A percentile compares a stretch with the other conserved stretches of the same genome.
phyloP scores from a whole-genome alignment of 2,797 vertebrate species.

The Falco concolor region DNA sequence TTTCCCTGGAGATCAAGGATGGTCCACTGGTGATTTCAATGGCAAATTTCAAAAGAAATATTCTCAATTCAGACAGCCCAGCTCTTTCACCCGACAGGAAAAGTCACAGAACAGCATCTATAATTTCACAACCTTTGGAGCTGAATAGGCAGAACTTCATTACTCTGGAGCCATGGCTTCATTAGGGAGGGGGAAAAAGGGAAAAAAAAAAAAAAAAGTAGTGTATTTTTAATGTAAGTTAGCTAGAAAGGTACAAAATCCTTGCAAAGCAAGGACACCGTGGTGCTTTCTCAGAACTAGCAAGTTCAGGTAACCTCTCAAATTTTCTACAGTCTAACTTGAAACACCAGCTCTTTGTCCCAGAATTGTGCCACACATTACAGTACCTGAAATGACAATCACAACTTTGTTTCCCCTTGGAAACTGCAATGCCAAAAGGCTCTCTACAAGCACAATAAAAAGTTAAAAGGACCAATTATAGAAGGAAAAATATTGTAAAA shows the following conservation, averaged over 20 bases:
- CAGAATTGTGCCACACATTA: not conserved
- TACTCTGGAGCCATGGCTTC: not conserved
- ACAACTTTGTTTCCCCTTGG: not conserved
- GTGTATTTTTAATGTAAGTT: not conserved
- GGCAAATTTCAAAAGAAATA: not conserved
- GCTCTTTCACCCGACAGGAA: not conserved
- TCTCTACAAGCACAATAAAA: not conserved
- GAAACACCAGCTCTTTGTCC: slow-evolving; percentile 8
- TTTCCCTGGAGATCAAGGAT: not conserved
- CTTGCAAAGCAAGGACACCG: not conserved
- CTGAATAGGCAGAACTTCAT: not conserved
- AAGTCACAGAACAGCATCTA: not conserved
- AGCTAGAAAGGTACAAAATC: not conserved
- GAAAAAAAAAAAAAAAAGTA: not conserved
- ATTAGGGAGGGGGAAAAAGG: not conserved
- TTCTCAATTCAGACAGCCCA: not conserved
- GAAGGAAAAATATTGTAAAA: not conserved
- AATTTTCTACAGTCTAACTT: not conserved
- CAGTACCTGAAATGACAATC: not conserved
- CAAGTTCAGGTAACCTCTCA: not conserved
- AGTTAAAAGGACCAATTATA: not conserved
- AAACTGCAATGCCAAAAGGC: not conserved
- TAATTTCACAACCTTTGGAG: not conserved
- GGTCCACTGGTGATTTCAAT: not conserved
- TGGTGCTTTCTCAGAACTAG: not conserved